Evolutionary conservation across 2,888 invertebrate genomes (phyloP).

Genomic region (Blera fallax): DNA sequence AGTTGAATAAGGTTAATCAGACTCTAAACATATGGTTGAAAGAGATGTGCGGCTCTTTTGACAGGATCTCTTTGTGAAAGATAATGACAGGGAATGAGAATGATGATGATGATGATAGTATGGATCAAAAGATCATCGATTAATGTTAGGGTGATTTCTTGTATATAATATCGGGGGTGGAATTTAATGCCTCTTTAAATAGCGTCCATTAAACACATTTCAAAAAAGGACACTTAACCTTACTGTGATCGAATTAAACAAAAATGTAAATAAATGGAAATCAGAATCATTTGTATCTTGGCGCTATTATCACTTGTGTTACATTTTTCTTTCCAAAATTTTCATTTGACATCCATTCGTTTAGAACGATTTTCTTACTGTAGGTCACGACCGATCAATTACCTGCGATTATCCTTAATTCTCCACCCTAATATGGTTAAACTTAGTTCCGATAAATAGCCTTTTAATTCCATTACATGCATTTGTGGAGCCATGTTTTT

Average conservation of each 20-base stretch:
- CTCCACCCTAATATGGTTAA: conserved; percentile 47
- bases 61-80: conserved; percentile 23
- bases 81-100: conserved; percentile 34
- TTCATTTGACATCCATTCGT: conserved; percentile 36
- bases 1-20: conserved; percentile 51
- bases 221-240: background rate
- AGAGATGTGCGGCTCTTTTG: conserved; percentile 33
- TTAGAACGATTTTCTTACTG: background rate
- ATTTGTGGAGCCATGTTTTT: background rate
- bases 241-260: background rate
- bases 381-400: conserved; percentile 62
- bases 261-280: conserved; percentile 6
- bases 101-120: conserved; percentile 33
- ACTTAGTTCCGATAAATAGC: conserved; percentile 40
- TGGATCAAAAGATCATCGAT: conserved; percentile 41
- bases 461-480: conserved; percentile 52
- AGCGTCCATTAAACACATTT: background rate
- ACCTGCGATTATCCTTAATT: conserved; percentile 58
- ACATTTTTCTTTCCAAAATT: conserved; percentile 5
- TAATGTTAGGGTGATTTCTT: conserved; percentile 19
- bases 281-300: background rate
- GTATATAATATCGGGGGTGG: background rate
- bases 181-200: background rate
- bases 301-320: background rate
- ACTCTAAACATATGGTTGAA: conserved; percentile 7